Base-by-base conservation (phyloP, 2,888 invertebrate species). In the Iphiclides podalirius region DNA sequence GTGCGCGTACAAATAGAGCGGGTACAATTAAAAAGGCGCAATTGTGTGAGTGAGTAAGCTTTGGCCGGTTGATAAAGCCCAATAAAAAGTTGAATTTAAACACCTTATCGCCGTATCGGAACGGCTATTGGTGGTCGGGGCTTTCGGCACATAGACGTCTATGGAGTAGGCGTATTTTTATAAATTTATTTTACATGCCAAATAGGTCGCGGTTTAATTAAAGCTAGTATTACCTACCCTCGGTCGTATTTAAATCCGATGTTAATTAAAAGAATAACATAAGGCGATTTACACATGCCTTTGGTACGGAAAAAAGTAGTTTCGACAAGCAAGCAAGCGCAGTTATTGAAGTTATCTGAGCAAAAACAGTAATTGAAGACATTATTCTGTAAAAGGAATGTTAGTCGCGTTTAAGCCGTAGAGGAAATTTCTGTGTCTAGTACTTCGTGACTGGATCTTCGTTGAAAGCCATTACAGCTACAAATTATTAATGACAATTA, bases 21-120 rank as follows among this genome's bases (percentile, higher is more conserved):
- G 61, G 62, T 65, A 63, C 57, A 59, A 60, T 55, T 53, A 69
- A 64, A 68, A 70, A 64, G 53, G 42, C 61, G 26, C 14, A 52
- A 49, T 51, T 64, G 67, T 79, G 73, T 75, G 75, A 53, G 80
- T 72, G 70, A 72, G 70, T 75, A 66, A 77, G 77, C 75, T 77
- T 78, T 63, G 70, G 53, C 46, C 54, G 37, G 64, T 56, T 74
- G 81, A 83, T 82, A 82, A 81, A 70, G 64, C 52, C 63, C 71
- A 79, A 83, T 85, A 85, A 84, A 84, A 79, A 73, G 73, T 72
- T 70, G 73, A 72, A 77, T 83, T 85, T 81, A 82, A 83, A 76
- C 79, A 72, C 75, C 65, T 78, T 79, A 79, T 81, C 75, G 64
- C 50, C 61, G 66, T 75, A 75, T 77, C 72, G 63, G 59, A 52